phyloP scores from a whole-genome alignment of 2,797 vertebrate genomes.

The Anolis apletophallus region DNA sequence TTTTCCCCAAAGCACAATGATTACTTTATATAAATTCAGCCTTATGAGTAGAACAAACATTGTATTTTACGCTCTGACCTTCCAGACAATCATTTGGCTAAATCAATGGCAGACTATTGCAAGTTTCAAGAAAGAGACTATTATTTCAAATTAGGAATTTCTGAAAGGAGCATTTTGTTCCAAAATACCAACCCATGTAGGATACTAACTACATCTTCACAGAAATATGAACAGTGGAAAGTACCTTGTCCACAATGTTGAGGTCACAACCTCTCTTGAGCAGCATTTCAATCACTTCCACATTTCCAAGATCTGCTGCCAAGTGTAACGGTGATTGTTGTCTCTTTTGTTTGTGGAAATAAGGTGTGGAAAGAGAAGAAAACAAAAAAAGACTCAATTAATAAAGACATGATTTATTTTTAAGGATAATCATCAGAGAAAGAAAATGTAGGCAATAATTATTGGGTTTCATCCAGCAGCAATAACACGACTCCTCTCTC shows the following conservation, averaged over 20 bases:
- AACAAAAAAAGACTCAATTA: background rate
- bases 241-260: slow-evolving; percentile 84
- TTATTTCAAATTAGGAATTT: slow-evolving; percentile 12
- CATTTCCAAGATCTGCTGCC: slow-evolving; percentile 87
- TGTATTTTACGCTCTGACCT: background rate
- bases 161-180: background rate
- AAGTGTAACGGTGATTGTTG: slow-evolving; percentile 88
- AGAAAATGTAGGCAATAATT: slow-evolving; percentile 31
- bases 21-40: background rate
- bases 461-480: background rate
- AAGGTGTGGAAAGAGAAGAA: slow-evolving; percentile 14
- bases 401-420: background rate
- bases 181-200: background rate
- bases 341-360: slow-evolving; percentile 77
- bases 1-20: slow-evolving; percentile 1
- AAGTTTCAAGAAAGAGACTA: background rate
- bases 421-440: background rate
- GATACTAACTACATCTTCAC: background rate
- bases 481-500: too few relatives aligned
- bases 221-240: slow-evolving; percentile 2
- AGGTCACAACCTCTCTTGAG: slow-evolving; percentile 85
- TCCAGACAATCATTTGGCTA: slow-evolving; percentile 2
- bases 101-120: slow-evolving; percentile 21
- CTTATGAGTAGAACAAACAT: background rate
- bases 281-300: slow-evolving; percentile 88